Conservation (phyloP, 2,113 vertebrate species). For the Atrichornis clamosus region DNA sequence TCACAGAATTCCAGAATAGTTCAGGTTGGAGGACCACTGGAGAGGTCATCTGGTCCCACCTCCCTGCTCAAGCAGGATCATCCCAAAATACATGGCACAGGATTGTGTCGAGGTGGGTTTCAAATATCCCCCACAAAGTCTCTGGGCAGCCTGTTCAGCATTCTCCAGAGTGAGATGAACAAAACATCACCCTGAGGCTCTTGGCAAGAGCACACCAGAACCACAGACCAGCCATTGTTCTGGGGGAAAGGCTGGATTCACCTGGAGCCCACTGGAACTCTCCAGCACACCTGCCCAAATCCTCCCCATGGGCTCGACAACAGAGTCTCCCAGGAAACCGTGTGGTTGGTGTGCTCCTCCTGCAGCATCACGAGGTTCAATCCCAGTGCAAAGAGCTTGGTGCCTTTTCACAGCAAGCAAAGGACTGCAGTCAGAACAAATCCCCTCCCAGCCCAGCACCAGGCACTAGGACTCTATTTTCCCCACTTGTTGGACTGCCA, state of each 20-base stretch:
- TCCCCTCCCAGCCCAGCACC: not conserved
- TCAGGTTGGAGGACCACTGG: not conserved
- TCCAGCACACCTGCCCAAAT: not conserved
- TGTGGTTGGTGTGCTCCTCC: not conserved
- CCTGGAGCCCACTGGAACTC: not conserved
- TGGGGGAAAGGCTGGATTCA: not conserved
- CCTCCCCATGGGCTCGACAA: fast-evolving
- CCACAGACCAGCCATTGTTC: not conserved
- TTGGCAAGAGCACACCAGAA: not conserved
- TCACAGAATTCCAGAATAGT: not conserved
- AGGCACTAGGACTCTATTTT: not conserved
- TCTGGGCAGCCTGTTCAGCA: not conserved
- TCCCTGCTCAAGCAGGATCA: not conserved
- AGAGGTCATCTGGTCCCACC: not conserved
- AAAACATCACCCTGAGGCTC: not conserved
- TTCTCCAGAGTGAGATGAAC: not conserved
- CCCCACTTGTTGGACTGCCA: not conserved
- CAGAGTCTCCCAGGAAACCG: not conserved
- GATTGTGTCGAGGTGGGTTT: not conserved
- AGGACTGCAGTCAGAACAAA: not conserved
- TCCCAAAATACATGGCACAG: not conserved
- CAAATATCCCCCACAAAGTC: not conserved
- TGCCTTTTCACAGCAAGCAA: not conserved
- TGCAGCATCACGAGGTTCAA: not conserved
- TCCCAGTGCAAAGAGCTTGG: not conserved